A percentile compares a stretch with the other conserved stretches of the same genome.
Conservation (phyloP, 2,888 invertebrate genomes). For the Parnassius smintheus region DNA sequence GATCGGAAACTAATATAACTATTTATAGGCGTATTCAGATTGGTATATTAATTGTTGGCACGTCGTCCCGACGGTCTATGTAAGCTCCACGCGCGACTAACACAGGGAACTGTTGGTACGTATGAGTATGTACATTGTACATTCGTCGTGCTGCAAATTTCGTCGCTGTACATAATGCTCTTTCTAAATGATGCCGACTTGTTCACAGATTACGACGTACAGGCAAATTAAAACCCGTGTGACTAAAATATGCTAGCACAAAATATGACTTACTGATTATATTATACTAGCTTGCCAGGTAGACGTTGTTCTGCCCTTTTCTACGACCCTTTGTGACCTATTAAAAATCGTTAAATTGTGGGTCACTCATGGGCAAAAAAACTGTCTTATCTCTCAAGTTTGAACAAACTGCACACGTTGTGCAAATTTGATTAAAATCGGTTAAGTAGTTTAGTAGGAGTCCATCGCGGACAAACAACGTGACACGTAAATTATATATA, state of each 20-base stretch:
- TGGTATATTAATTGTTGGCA: slow-evolving; percentile 45
- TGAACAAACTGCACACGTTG: no score
- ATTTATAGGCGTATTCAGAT: slow-evolving; percentile 57
- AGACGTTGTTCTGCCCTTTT: no score
- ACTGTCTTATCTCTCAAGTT: no score
- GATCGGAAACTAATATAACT: slow-evolving; percentile 57
- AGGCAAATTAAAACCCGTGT: slow-evolving; percentile 9
- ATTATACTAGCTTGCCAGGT: no score
- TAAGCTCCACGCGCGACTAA: slow-evolving; percentile 20
- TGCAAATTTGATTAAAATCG: no score
- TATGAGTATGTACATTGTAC: slow-evolving; percentile 5
- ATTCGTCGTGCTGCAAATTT: slow-evolving; percentile 7
- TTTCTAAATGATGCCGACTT: slow-evolving; percentile 2
- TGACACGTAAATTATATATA: no score
- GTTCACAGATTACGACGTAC: background rate
- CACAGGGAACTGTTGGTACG: slow-evolving; percentile 21
- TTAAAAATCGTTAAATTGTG: no score
- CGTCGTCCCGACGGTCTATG: slow-evolving; percentile 36
- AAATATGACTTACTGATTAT: background rate
- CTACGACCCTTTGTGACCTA: no score
- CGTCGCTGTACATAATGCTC: slow-evolving; percentile 17
- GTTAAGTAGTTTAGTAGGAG: no score
- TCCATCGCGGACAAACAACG: no score
- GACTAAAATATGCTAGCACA: slow-evolving; percentile 1
- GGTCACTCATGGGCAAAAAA: no score